Base-by-base conservation (phyloP, 1,140 invertebrate genomes). In the Holotrichia oblita region DNA sequence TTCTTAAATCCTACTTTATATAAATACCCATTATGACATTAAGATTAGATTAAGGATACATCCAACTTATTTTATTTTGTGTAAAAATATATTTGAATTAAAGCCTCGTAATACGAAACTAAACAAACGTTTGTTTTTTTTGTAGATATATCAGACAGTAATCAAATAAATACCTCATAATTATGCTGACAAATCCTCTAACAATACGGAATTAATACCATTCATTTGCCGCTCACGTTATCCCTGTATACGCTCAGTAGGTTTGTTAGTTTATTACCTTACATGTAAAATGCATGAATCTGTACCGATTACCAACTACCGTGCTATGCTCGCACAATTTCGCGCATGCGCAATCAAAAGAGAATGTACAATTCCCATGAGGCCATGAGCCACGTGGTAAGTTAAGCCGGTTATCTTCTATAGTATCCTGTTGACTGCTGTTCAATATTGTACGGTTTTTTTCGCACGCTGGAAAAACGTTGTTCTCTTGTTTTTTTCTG, bases 371-470 rank as follows among this genome's bases (percentile, higher is more conserved):
- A 74, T 74, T 74, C 73, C 73, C 40, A 17, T 20, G 73, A 42
- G 41, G 73, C 73, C 73, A 74, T 74, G 73, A 41, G 73, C 73
- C 73, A 74, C 73, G 73, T 74, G 73, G 73, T 74, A 44, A 74
- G 73, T 74, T 74, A 41, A 74, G 73, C 73, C 73, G 73, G 73
- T 40, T 74, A 44, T 74, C n/a, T 44, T 14, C 17, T 34, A 34
- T 74, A 74, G 73, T 44, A 42, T 40, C n/a, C 27, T 74, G 73
- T 40, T 74, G 73, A 69, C 61, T 24, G 61, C 12, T 27, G 61
- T 69, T 27, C 61, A 69, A 69, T 69, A 69, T 69, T 69, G 61
- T 69, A 14, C 22, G 7, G 24, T 17, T 17, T 9, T 27, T 69
- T 69, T 69, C 22, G 61, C 61, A 69, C 61, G 27, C 61, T 27